These are phyloP conservation scores for Cerastis leucographa DNA, from an alignment of 2,888 invertebrate genomes.

Conservation along the genomic window DNA sequence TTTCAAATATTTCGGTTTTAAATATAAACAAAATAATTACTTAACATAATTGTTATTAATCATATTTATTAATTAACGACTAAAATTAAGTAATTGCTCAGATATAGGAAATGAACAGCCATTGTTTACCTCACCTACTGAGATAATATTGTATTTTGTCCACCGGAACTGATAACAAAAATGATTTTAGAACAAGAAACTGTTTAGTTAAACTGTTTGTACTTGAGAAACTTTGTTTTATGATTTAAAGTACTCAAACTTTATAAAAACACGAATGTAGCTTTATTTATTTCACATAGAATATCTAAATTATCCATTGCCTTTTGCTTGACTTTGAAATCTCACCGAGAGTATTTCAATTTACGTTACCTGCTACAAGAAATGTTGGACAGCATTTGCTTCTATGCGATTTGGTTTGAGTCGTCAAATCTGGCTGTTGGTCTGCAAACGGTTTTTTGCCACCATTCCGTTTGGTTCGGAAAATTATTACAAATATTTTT, in stretches of 20 bases:
- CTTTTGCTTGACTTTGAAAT: not conserved
- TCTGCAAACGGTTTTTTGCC: not conserved
- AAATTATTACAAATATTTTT: not conserved
- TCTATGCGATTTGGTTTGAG: not conserved
- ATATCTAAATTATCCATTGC: not conserved
- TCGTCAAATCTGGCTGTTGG: not conserved
- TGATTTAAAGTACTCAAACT: not conserved
- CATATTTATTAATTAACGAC: conserved; percentile 48
- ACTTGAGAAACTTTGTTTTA: conserved; percentile 26
- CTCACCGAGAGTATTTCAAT: not conserved
- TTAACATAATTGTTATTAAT: conserved; percentile 36
- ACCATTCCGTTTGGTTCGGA: not conserved
- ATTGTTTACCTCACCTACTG: conserved; percentile 52
- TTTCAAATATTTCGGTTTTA: conserved; percentile 1
- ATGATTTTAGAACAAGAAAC: conserved; percentile 22
- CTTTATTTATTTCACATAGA: not conserved
- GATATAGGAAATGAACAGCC: conserved; percentile 47
- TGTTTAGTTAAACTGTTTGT: conserved; percentile 20
- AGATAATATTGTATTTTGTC: conserved; percentile 52
- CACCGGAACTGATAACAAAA: conserved; percentile 49
- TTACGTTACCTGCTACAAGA: not conserved
- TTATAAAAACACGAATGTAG: not conserved
- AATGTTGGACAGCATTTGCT: not conserved
- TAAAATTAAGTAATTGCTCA: conserved; percentile 48
- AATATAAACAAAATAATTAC: conserved; percentile 28